phyloP scores from a whole-genome alignment of 23 tunicate species.

The Styela plicata region DNA sequence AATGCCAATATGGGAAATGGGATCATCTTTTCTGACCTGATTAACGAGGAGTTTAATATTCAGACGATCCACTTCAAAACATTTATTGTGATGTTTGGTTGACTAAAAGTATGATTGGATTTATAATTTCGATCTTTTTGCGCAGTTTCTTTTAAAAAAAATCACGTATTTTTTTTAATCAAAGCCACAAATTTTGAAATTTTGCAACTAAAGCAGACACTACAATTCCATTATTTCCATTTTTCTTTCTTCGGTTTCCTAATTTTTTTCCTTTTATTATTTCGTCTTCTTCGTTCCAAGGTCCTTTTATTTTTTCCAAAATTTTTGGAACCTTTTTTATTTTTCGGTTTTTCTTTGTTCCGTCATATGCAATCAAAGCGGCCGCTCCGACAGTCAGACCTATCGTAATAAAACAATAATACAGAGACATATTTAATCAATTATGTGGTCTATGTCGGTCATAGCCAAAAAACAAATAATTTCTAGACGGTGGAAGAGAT shows the following conservation, averaged over 20 bases:
- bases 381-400: conserved; percentile 20
- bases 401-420: neutral
- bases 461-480: no score
- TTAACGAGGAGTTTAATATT: no score
- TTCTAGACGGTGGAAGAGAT: no score
- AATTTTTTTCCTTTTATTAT: neutral
- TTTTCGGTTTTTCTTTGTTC: neutral
- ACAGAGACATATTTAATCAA: neutral
- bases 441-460: neutral
- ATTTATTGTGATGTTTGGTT: no score
- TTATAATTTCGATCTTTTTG: no score
- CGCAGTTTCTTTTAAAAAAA: no score
- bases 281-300: conserved; percentile 13
- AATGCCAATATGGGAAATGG: no score
- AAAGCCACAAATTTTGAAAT: conserved; percentile 1
- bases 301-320: neutral
- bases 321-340: neutral
- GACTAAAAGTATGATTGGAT: no score
- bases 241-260: neutral
- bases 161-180: no score
- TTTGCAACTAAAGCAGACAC: conserved; percentile 4
- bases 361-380: conserved; percentile 10
- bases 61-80: no score
- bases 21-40: no score
- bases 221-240: neutral